Conservation (phyloP, 2,888 invertebrate species). For the Orchesellides sinensis region DNA sequence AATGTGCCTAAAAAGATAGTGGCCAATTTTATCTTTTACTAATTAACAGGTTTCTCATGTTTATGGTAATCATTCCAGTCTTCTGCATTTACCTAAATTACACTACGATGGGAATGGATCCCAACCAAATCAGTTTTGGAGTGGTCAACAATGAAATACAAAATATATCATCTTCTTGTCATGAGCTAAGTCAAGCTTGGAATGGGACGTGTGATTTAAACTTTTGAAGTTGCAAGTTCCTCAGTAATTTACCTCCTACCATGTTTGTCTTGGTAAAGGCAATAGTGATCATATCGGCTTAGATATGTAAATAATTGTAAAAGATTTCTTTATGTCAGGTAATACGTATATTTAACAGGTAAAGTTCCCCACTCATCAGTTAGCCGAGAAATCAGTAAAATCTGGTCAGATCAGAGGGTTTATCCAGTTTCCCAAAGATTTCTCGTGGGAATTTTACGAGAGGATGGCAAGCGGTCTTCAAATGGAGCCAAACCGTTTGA, state of each 20-base stretch:
- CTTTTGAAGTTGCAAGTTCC: neutral
- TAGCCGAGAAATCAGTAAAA: constrained; percentile 24
- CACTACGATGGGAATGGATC: neutral
- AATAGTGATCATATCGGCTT: too few relatives aligned
- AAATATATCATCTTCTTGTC: neutral
- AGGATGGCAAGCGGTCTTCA: constrained; percentile 76
- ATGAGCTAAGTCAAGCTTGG: neutral
- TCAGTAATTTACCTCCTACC: neutral
- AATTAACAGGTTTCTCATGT: neutral
- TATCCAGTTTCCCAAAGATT: constrained; percentile 45
- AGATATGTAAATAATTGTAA: too few relatives aligned
- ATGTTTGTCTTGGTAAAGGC: neutral
- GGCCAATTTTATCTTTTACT: neutral
- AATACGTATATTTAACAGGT: too few relatives aligned
- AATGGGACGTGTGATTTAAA: neutral
- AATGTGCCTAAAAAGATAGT: too few relatives aligned
- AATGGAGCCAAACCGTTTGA: neutral
- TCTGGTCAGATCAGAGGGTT: constrained; percentile 48
- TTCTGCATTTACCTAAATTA: neutral
- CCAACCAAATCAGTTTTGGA: neutral
- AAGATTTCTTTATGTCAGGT: too few relatives aligned
- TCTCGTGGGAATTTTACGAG: constrained; percentile 24
- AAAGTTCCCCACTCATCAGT: neutral
- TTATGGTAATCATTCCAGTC: neutral
- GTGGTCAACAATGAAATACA: neutral